These are phyloP conservation scores for Pseudocheirus occidentalis DNA, from an alignment of 2,797 vertebrate genomes.

Conservation along the genomic window DNA sequence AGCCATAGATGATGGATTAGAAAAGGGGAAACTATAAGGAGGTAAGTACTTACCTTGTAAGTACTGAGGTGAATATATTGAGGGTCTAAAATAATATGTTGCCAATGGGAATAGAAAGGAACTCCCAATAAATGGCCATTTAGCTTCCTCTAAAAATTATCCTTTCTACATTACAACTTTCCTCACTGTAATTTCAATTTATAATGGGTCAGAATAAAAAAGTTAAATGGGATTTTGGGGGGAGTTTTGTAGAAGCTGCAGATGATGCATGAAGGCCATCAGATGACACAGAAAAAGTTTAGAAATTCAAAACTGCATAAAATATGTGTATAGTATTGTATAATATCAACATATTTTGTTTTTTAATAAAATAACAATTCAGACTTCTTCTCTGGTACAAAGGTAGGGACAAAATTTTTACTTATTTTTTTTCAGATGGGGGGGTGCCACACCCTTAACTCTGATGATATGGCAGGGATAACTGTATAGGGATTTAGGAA, in stretches of 20 bases:
- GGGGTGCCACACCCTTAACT: not conserved
- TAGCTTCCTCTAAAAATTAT: not conserved
- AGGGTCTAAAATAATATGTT: not conserved
- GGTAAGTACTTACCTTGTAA: not conserved
- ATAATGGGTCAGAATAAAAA: not conserved
- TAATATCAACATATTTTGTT: not conserved
- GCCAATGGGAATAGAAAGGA: not conserved
- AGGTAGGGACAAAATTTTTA: not conserved
- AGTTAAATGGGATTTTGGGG: not conserved
- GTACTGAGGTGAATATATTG: not conserved
- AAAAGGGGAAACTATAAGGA: not conserved
- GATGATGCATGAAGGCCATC: not conserved
- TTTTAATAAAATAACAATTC: not conserved
- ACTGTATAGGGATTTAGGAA: not conserved
- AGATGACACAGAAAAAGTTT: not conserved
- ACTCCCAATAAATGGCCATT: not conserved
- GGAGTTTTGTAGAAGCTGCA: not conserved
- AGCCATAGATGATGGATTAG: not conserved
- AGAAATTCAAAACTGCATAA: not conserved
- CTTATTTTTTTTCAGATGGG: not conserved
- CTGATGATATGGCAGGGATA: not conserved
- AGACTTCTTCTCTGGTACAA: not conserved
- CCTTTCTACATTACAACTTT: not conserved
- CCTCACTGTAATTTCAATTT: not conserved
- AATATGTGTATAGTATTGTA: not conserved